A percentile compares a stretch with the other conserved stretches of the same genome.
These are phyloP conservation scores for Linnaemya tessellans DNA, from an alignment of 2,888 invertebrate species.

Conservation along the genomic window DNA sequence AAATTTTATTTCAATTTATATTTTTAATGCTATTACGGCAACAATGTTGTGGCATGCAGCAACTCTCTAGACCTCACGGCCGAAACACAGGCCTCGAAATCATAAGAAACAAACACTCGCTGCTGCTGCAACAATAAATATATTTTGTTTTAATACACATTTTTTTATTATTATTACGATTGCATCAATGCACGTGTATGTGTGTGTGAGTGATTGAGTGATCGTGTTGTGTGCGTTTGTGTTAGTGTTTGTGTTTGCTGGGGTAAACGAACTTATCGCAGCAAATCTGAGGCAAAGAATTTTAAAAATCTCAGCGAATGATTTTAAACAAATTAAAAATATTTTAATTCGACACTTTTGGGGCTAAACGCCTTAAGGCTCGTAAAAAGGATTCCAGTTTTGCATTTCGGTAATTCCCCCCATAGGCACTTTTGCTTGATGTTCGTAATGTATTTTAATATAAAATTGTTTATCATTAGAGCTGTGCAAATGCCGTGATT, in stretches of 20 bases:
- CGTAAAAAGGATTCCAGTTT: slow-evolving; percentile 14
- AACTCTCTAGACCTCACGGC: slow-evolving; percentile 57
- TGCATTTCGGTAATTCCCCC: background rate
- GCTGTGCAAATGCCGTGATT: no score
- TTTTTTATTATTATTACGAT: slow-evolving; percentile 46
- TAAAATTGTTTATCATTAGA: no score
- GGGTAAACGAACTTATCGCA: slow-evolving; percentile 39
- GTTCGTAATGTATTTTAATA: no score
- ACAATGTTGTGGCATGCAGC: slow-evolving; percentile 67
- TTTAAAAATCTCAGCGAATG: slow-evolving; percentile 17
- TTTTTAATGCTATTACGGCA: slow-evolving; percentile 72
- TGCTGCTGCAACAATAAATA: slow-evolving; percentile 48
- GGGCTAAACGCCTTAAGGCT: background rate
- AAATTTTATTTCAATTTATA: slow-evolving; percentile 82
- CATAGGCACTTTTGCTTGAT: no score
- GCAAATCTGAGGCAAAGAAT: slow-evolving; percentile 25
- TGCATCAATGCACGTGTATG: background rate
- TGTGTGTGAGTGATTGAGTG: background rate
- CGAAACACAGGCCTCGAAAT: slow-evolving; percentile 56
- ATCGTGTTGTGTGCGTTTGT: background rate
- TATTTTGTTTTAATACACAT: slow-evolving; percentile 46
- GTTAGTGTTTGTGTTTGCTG: background rate
- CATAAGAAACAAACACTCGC: slow-evolving; percentile 2
- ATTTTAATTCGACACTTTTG: slow-evolving; percentile 18
- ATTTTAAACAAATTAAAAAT: slow-evolving; percentile 19